phyloP scores from a whole-genome alignment of 2,113 vertebrate species.

The Poecilia latipinna region DNA sequence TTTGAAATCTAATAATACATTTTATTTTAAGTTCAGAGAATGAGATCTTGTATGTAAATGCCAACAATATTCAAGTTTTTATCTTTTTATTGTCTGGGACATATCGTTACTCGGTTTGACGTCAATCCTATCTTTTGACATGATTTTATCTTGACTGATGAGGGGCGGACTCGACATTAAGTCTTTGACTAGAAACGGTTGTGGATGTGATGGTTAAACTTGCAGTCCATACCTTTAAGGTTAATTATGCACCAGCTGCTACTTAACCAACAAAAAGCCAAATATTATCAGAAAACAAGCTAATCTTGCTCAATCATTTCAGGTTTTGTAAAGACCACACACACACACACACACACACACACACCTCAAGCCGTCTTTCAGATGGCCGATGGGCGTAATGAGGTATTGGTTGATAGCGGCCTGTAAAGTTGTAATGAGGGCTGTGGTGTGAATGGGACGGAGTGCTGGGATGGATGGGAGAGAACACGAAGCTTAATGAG shows the following conservation, averaged over 20 bases:
- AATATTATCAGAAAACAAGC: neutral
- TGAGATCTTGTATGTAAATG: too few relatives aligned
- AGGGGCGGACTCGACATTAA: neutral
- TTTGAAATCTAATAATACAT: neutral
- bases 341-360: slow-evolving; percentile 39
- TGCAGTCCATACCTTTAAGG: too few relatives aligned
- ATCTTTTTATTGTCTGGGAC: neutral
- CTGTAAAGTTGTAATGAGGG: slow-evolving; percentile 74
- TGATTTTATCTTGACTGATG: neutral
- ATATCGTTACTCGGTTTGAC: neutral
- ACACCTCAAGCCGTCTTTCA: slow-evolving; percentile 25
- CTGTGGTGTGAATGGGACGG: slow-evolving; percentile 57
- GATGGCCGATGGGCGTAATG: slow-evolving; percentile 50
- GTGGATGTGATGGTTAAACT: neutral
- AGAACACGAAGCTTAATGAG: slow-evolving; percentile 75
- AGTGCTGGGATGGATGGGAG: slow-evolving; percentile 72
- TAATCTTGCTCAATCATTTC: slow-evolving; percentile 3
- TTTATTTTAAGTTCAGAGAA: too few relatives aligned
- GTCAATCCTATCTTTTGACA: neutral
- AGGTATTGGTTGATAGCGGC: slow-evolving; percentile 64
- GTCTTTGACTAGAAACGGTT: neutral
- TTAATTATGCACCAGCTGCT: too few relatives aligned
- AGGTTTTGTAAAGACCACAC: slow-evolving; percentile 39
- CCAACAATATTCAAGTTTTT: too few relatives aligned
- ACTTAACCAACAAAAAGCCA: neutral